Conservation (phyloP, 2,113 vertebrate species). For the Galeopterus variegatus region DNA sequence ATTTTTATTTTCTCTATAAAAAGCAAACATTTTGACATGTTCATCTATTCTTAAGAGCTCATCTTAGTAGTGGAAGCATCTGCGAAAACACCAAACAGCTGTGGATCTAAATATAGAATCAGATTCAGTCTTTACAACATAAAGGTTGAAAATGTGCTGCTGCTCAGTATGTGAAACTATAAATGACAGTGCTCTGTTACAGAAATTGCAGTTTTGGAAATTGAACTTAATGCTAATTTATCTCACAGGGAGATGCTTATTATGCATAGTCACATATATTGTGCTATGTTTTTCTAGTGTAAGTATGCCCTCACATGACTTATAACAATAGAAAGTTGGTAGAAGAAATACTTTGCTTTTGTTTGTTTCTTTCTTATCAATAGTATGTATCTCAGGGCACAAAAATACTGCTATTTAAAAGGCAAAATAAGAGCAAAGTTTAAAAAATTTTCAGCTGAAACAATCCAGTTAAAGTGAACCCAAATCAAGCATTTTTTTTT, state of each 20-base stretch:
- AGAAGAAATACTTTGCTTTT: not conserved
- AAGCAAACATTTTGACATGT: slow-evolving; percentile 63
- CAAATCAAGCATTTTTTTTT: not conserved
- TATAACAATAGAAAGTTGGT: not conserved
- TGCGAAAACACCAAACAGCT: slow-evolving; percentile 76
- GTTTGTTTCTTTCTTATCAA: not conserved
- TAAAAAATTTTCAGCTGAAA: not conserved
- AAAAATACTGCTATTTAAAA: not conserved
- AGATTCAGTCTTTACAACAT: slow-evolving; percentile 45
- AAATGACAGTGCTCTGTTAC: slow-evolving; percentile 63
- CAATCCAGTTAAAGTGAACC: not conserved
- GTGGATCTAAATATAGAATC: slow-evolving; percentile 71
- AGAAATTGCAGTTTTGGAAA: slow-evolving; percentile 70
- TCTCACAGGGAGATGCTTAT: slow-evolving; percentile 53
- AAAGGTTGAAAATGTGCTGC: slow-evolving; percentile 53
- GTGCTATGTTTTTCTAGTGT: not conserved
- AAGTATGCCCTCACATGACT: not conserved
- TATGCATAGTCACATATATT: not conserved
- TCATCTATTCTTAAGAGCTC: slow-evolving; percentile 67
- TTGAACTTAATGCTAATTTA: slow-evolving; percentile 57
- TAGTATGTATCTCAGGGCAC: not conserved
- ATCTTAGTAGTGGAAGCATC: slow-evolving; percentile 63
- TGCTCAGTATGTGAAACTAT: slow-evolving; percentile 33
- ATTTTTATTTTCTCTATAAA: slow-evolving; percentile 58
- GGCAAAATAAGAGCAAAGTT: not conserved